A percentile compares a stretch with the other conserved stretches of the same genome.
Evolutionary conservation across 1,140 invertebrate species (phyloP).

Genomic region (Megathymus violae): DNA sequence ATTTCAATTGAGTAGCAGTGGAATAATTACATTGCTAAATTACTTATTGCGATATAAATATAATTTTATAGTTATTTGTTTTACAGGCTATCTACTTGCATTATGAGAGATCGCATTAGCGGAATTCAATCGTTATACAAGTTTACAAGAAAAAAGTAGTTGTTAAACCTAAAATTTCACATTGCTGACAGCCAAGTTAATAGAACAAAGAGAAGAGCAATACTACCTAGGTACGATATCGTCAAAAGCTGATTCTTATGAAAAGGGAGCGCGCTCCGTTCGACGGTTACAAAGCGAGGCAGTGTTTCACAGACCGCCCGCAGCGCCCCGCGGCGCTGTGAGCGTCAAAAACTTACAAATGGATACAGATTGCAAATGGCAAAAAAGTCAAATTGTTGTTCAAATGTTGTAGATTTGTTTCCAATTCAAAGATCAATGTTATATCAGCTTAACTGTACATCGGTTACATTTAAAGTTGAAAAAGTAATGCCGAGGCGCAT

Average conservation of each 20-base stretch:
- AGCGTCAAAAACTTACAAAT: slow-evolving; percentile 50
- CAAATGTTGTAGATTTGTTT: no score
- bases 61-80: no score
- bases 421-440: no score
- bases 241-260: slow-evolving; percentile 56
- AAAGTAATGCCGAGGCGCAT: no score
- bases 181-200: slow-evolving; percentile 10
- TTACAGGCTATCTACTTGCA: no score
- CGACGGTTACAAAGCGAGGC: slow-evolving; percentile 57
- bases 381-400: no score
- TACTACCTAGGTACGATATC: slow-evolving; percentile 56
- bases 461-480: no score
- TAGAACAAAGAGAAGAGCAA: slow-evolving; percentile 52
- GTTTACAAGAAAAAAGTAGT: not conserved
- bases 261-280: slow-evolving; percentile 58
- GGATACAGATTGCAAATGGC: no score
- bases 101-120: not conserved
- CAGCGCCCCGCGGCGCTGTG: slow-evolving; percentile 49
- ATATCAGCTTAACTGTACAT: no score
- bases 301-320: slow-evolving; percentile 62
- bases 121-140: no score
- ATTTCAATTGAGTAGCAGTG: not conserved
- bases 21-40: not conserved
- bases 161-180: not conserved
- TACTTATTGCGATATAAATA: no score